Conservation (phyloP, 2,113 vertebrate species). For the Mobula birostris region DNA sequence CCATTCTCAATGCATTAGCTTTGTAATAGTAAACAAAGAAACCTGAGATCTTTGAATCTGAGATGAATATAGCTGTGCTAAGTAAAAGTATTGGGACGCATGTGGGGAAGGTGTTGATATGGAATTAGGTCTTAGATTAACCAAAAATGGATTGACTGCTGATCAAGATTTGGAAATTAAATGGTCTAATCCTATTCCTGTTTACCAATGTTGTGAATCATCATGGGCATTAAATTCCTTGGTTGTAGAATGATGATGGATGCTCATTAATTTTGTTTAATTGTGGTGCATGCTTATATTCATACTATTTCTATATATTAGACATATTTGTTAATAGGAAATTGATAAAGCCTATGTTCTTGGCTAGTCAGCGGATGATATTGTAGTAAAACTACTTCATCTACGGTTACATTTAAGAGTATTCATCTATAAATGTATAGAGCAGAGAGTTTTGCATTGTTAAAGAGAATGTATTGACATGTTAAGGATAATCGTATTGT, state of each 20-base stretch:
- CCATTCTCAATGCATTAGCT: too few relatives aligned
- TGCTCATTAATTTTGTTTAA: neutral
- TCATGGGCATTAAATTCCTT: neutral
- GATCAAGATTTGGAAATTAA: too few relatives aligned
- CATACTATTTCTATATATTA: neutral
- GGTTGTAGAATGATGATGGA: neutral
- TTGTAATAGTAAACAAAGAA: too few relatives aligned
- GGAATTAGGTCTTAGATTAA: too few relatives aligned
- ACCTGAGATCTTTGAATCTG: too few relatives aligned
- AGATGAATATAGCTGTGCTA: too few relatives aligned
- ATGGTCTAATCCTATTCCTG: too few relatives aligned
- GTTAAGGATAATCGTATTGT: neutral
- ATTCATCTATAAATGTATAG: neutral
- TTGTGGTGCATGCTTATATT: neutral
- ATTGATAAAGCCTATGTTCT: neutral
- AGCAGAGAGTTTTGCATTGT: neutral
- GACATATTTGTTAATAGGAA: neutral
- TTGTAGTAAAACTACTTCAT: neutral
- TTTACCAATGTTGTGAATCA: neutral
- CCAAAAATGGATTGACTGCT: too few relatives aligned
- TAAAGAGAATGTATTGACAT: neutral
- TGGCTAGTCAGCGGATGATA: neutral
- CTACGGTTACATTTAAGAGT: neutral
- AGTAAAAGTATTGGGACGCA: too few relatives aligned
- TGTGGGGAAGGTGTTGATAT: too few relatives aligned